Conservation (phyloP, 2,797 vertebrate genomes). For the Poecilia gillii region DNA sequence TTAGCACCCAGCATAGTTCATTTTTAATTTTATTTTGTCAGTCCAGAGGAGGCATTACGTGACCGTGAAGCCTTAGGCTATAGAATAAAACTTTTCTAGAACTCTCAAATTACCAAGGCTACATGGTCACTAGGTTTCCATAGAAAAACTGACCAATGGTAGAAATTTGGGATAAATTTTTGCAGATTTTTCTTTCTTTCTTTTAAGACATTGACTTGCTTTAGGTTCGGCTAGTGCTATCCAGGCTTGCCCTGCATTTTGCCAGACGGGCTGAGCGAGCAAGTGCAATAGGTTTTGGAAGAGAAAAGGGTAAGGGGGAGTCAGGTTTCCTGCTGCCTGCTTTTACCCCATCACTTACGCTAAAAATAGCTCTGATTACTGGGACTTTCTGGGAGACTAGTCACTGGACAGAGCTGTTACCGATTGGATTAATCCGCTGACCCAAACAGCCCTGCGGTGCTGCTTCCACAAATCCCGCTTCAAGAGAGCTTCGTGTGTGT, state of each 20-base stretch:
- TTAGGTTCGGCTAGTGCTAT: slow-evolving; percentile 36
- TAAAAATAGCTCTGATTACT: slow-evolving; percentile 83
- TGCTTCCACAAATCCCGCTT: neutral
- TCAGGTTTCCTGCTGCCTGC: slow-evolving; percentile 80
- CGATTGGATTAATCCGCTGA: slow-evolving; percentile 61
- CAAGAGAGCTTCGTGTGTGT: neutral
- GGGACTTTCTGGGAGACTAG: slow-evolving; percentile 48
- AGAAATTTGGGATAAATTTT: neutral
- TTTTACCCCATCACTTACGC: slow-evolving; percentile 86
- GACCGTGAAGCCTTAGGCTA: slow-evolving; percentile 22
- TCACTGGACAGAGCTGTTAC: slow-evolving; percentile 43
- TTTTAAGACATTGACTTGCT: slow-evolving; percentile 16
- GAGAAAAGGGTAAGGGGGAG: slow-evolving; percentile 77
- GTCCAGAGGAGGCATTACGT: slow-evolving; percentile 30
- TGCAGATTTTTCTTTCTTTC: neutral
- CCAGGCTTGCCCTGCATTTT: slow-evolving; percentile 66
- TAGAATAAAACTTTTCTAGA: slow-evolving; percentile 23
- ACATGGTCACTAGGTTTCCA: slow-evolving; percentile 31
- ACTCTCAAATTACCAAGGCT: slow-evolving; percentile 32
- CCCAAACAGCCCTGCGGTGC: slow-evolving; percentile 22
- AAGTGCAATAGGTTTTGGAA: slow-evolving; percentile 57
- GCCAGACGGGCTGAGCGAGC: slow-evolving; percentile 54
- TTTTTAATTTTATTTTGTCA: slow-evolving; percentile 48
- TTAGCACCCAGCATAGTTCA: slow-evolving; percentile 20
- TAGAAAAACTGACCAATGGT: slow-evolving; percentile 9